These are phyloP conservation scores for Phalacrocorax aristotelis DNA, from an alignment of 2,113 vertebrate species.

Conservation along the genomic window DNA sequence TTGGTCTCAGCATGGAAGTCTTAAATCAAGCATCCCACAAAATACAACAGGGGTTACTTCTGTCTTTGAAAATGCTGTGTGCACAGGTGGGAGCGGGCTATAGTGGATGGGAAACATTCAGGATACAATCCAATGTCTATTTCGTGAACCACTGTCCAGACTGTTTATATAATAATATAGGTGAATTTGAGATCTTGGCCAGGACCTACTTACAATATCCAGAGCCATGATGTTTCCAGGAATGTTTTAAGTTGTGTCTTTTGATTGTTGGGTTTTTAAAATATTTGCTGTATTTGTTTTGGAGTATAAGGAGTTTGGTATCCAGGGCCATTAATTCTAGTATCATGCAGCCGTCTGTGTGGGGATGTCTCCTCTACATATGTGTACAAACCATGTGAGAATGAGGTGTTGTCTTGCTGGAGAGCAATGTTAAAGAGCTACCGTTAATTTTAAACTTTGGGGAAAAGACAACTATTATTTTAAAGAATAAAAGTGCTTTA, in stretches of 20 bases:
- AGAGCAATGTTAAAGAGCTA: background rate
- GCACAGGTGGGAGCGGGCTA: background rate
- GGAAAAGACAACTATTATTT: background rate
- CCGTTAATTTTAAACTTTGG: background rate
- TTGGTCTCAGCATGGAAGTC: background rate
- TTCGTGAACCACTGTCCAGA: background rate
- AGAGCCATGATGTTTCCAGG: background rate
- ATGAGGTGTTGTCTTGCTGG: background rate
- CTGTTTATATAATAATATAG: background rate
- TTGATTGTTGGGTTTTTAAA: background rate
- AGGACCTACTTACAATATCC: background rate
- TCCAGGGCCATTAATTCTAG: background rate
- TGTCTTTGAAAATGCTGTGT: background rate
- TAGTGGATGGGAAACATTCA: background rate
- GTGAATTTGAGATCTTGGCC: background rate
- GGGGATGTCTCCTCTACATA: background rate
- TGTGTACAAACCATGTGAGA: background rate
- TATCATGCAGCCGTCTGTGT: background rate
- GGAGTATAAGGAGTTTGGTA: background rate
- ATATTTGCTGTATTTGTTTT: background rate
- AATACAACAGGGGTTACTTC: background rate
- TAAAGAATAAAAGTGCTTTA: background rate
- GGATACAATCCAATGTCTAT: background rate
- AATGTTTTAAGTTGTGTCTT: background rate
- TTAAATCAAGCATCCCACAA: background rate